Percentiles rank a stretch among this genome's conserved stretches.
These are phyloP conservation scores for Venustaconcha ellipsiformis DNA, from an alignment of 1,140 invertebrate species.

Conservation along the genomic window DNA sequence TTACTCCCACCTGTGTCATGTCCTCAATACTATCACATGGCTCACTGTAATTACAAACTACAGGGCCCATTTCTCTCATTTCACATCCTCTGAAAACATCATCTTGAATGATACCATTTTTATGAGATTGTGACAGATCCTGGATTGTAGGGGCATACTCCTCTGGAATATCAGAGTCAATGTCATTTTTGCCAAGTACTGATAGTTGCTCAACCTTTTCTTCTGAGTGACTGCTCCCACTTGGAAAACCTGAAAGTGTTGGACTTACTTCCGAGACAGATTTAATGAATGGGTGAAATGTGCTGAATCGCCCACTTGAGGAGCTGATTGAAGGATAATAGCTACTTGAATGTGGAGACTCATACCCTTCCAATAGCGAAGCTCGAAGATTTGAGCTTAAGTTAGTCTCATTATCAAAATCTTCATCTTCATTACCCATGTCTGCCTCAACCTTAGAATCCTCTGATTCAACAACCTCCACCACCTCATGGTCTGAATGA, in stretches of 20 bases:
- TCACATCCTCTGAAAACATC: not conserved
- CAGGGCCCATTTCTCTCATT: not conserved
- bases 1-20: not conserved
- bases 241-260: not conserved
- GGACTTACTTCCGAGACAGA: not conserved
- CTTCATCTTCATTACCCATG: constrained; percentile 11
- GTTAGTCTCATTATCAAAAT: constrained; percentile 2
- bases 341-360: constrained; percentile 13
- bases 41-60: constrained; percentile 14
- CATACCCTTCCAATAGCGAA: constrained; percentile 19
- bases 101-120: not conserved
- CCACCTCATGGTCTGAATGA: constrained; percentile 14
- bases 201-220: constrained; percentile 7
- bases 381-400: constrained; percentile 17
- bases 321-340: too few relatives aligned
- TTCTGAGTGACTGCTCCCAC: constrained; percentile 10
- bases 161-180: constrained; percentile 20
- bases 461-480: constrained; percentile 24
- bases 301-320: constrained; percentile 5
- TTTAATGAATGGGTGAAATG: constrained; percentile 19
- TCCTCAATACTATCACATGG: constrained; percentile 22
- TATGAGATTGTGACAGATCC: not conserved
- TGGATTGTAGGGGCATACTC: constrained; percentile 17
- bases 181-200: constrained; percentile 9
- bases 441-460: constrained; percentile 31